phyloP scores from a whole-genome alignment of 2,888 invertebrate genomes.

The Catocala nupta region DNA sequence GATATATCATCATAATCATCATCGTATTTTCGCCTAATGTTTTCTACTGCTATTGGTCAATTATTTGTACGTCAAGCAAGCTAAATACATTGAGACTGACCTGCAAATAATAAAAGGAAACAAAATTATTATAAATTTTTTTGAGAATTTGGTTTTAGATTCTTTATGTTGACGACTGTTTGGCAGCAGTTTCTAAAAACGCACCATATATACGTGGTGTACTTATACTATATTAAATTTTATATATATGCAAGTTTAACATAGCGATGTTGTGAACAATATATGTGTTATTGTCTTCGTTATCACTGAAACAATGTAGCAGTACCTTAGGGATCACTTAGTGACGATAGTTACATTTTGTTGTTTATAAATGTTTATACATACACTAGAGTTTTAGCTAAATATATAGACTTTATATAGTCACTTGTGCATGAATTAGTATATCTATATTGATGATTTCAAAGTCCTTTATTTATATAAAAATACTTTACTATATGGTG shows the following conservation, averaged over 20 bases:
- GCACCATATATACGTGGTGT: too few relatives aligned
- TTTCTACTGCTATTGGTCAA: too few relatives aligned
- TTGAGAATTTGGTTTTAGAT: too few relatives aligned
- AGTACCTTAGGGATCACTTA: slow-evolving; percentile 65
- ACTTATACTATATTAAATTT: too few relatives aligned
- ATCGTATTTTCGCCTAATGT: too few relatives aligned
- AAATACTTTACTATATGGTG: slow-evolving; percentile 20
- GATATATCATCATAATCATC: background rate
- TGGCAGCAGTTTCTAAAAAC: too few relatives aligned
- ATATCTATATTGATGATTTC: slow-evolving; percentile 37
- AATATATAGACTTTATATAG: slow-evolving; percentile 61
- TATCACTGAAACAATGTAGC: slow-evolving; percentile 33
- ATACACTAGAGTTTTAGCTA: slow-evolving; percentile 55
- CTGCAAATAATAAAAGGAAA: too few relatives aligned
- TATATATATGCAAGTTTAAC: too few relatives aligned
- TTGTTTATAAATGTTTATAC: slow-evolving; percentile 64
- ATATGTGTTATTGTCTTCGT: slow-evolving; percentile 18
- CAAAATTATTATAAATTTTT: too few relatives aligned
- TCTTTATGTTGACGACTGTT: too few relatives aligned
- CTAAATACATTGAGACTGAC: too few relatives aligned
- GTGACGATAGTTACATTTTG: slow-evolving; percentile 53
- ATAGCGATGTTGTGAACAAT: slow-evolving; percentile 12
- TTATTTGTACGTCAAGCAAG: too few relatives aligned
- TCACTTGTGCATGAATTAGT: slow-evolving; percentile 52
- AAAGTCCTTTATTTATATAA: slow-evolving; percentile 28